These are phyloP conservation scores for Micropoecilia bifurca DNA, from an alignment of 2,797 vertebrate genomes.

Conservation along the genomic window DNA sequence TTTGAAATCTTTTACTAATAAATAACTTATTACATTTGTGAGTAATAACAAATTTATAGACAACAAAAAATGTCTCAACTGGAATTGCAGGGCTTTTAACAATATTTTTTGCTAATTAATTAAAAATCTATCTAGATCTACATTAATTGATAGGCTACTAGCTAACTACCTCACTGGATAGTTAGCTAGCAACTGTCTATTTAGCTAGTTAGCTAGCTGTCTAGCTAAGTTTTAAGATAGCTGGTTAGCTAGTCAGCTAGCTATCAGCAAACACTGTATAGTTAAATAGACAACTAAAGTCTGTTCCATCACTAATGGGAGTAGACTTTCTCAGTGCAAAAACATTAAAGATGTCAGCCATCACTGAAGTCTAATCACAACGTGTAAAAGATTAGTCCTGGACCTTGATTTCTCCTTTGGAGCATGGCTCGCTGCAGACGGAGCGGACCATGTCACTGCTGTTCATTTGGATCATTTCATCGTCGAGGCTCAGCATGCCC, in stretches of 20 bases:
- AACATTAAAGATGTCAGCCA: not conserved
- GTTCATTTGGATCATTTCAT: constrained; percentile 93
- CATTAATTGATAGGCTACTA: too few species aligned
- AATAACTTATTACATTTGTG: not conserved
- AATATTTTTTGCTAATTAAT: not conserved
- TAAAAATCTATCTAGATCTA: too few species aligned
- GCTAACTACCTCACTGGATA: too few species aligned
- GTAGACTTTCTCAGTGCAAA: not conserved
- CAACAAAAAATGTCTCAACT: not conserved
- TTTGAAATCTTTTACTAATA: not conserved
- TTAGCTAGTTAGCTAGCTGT: too few species aligned
- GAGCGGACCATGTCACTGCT: constrained; percentile 93
- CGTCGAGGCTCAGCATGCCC: constrained; percentile 90
- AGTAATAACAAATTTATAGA: not conserved
- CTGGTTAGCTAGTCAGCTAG: too few species aligned
- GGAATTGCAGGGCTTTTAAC: not conserved
- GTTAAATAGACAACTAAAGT: not conserved
- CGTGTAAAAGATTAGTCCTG: not conserved
- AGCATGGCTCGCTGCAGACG: constrained; percentile 96
- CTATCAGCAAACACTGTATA: too few species aligned
- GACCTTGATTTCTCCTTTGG: constrained; percentile 97
- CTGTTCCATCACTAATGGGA: not conserved
- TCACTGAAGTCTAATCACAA: not conserved
- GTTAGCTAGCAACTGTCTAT: too few species aligned
- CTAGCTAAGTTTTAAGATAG: too few species aligned